Percentiles rank a stretch among this genome's conserved stretches.
phyloP scores from a whole-genome alignment of 2,113 vertebrate genomes.

The Elachura formosa region DNA sequence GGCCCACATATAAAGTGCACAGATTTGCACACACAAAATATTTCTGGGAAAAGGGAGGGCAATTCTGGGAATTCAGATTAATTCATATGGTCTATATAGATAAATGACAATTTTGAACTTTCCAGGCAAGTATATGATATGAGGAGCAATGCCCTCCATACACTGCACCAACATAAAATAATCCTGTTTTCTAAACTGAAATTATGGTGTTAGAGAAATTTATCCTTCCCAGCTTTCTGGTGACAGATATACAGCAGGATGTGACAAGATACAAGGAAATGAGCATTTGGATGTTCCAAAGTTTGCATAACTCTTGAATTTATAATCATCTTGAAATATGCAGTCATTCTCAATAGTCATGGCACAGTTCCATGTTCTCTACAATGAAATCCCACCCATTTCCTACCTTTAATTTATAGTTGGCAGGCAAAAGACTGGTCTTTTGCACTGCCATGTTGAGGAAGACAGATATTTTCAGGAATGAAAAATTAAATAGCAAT shows the following conservation, averaged over 20 bases:
- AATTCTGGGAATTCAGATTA: not conserved
- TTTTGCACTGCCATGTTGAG: not conserved
- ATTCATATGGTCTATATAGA: not conserved
- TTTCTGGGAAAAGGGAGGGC: not conserved
- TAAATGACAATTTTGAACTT: not conserved
- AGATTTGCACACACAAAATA: not conserved
- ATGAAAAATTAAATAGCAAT: not conserved
- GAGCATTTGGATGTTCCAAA: not conserved
- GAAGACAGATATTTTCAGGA: not conserved
- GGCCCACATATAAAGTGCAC: not conserved
- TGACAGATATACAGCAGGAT: not conserved
- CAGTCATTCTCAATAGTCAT: rapidly evolving
- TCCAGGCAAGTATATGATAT: not conserved
- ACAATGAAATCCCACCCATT: not conserved
- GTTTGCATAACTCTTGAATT: not conserved
- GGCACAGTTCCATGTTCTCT: not conserved
- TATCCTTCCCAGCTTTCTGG: not conserved
- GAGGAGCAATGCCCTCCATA: not conserved
- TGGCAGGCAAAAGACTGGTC: not conserved
- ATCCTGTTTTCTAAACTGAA: not conserved
- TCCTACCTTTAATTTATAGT: not conserved
- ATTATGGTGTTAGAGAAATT: not conserved
- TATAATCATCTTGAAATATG: not conserved
- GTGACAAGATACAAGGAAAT: not conserved
- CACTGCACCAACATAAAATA: rapidly evolving